Evolutionary conservation across 2,113 vertebrate genomes (phyloP).

Genomic region (Glaucomys volans): DNA sequence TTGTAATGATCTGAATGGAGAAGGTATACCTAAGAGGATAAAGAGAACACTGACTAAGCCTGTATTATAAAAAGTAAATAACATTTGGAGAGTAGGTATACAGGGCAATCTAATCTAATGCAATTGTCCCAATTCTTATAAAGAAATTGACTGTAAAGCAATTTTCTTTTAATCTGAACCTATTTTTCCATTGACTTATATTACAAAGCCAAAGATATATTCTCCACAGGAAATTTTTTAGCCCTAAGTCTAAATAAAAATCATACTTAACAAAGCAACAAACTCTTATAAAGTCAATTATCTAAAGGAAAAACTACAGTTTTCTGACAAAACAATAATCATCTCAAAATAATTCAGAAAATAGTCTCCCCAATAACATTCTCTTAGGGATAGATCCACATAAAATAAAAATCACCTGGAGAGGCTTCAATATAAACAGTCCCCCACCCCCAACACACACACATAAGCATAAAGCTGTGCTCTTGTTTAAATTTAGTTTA

Average conservation of each 20-base stretch:
- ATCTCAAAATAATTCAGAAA: conserved; percentile 72
- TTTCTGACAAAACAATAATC: conserved; percentile 74
- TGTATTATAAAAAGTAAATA: conserved; percentile 59
- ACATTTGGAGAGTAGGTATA: conserved; percentile 51
- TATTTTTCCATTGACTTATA: conserved; percentile 71
- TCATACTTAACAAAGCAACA: conserved; percentile 68
- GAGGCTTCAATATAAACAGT: not conserved
- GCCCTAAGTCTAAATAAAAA: conserved; percentile 76
- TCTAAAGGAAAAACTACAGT: conserved; percentile 72
- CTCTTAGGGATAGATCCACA: conserved; percentile 30
- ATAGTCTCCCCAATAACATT: conserved; percentile 37
- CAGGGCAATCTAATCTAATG: conserved; percentile 54
- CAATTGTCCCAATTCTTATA: conserved; percentile 63
- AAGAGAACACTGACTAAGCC: conserved; percentile 53
- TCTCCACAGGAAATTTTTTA: conserved; percentile 70
- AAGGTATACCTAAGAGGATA: conserved; percentile 55
- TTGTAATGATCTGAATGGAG: not conserved
- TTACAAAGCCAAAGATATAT: conserved; percentile 71
- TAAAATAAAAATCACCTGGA: conserved; percentile 17
- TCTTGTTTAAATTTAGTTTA: not conserved
- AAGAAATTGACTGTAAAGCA: conserved; percentile 68
- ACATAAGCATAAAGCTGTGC: not conserved
- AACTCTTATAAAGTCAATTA: conserved; percentile 61
- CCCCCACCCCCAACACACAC: not conserved
- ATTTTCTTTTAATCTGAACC: conserved; percentile 79